Evolutionary conservation across 2,888 invertebrate species (phyloP).

Genomic region (Brassicogethes aeneus): DNA sequence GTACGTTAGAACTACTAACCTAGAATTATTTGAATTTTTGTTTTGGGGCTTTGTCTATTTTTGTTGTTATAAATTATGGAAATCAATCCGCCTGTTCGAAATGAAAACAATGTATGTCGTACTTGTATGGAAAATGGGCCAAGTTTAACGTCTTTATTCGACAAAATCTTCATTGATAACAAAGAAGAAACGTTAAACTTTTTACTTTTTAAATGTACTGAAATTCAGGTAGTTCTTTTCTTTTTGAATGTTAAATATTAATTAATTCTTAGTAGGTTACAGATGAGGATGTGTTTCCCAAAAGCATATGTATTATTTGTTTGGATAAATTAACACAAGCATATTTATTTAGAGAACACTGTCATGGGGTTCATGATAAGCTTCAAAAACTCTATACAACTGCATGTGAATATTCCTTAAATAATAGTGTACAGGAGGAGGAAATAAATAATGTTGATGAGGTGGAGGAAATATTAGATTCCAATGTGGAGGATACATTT

Average conservation of each 20-base stretch:
- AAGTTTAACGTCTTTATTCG: conserved; percentile 21
- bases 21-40: background rate
- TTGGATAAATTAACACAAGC: conserved; percentile 21
- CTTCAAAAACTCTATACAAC: conserved; percentile 12
- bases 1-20: background rate
- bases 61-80: background rate
- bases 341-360: conserved; percentile 26
- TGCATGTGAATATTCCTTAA: background rate
- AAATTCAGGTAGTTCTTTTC: conserved; percentile 18
- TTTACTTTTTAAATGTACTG: conserved; percentile 21
- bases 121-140: conserved; percentile 19
- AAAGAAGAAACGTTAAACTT: conserved; percentile 17
- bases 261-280: conserved; percentile 16
- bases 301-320: conserved; percentile 26
- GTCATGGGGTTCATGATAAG: conserved; percentile 20
- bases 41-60: too few species aligned
- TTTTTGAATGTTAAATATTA: conserved; percentile 5
- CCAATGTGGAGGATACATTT: conserved; percentile 4
- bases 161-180: conserved; percentile 13
- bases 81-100: background rate
- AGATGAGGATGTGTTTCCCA: conserved; percentile 20
- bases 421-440: background rate
- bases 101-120: conserved; percentile 18
- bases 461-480: conserved; percentile 7
- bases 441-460: too few species aligned